A percentile compares a stretch with the other conserved stretches of the same genome.
phyloP scores from a whole-genome alignment of 2,113 vertebrate genomes.

The Serinus canaria region DNA sequence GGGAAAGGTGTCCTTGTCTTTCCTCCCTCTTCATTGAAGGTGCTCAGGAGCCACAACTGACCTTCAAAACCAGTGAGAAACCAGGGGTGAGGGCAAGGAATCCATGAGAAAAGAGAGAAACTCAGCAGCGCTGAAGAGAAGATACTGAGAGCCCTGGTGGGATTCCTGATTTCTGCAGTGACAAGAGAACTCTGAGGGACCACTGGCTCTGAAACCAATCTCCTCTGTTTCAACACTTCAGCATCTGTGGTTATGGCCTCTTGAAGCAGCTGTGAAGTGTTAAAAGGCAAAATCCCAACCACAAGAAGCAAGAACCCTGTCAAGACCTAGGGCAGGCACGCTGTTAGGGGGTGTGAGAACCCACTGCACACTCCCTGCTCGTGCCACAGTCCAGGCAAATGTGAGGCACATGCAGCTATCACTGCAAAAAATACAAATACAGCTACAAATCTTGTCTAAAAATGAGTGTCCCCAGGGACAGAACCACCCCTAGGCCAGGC shows the following conservation, averaged over 20 bases:
- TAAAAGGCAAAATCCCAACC: neutral
- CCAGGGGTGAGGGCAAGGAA: neutral
- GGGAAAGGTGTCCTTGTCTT: neutral
- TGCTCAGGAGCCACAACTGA: neutral
- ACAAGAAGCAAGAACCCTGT: neutral
- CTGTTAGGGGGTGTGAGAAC: neutral
- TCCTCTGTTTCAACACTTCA: neutral
- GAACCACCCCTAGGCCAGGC: neutral
- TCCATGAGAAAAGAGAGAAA: neutral
- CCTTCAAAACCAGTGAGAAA: neutral
- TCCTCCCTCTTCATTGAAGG: neutral
- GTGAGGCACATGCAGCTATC: neutral
- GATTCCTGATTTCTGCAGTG: neutral
- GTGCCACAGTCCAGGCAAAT: neutral
- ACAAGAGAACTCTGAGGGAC: neutral
- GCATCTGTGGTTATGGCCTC: neutral
- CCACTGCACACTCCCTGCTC: neutral
- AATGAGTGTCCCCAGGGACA: neutral
- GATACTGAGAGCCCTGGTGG: rapidly evolving
- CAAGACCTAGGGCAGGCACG: neutral
- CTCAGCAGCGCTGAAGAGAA: rapidly evolving
- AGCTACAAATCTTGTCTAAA: neutral
- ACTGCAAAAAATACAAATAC: neutral
- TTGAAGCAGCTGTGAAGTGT: neutral
- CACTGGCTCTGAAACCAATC: neutral